Evolutionary conservation across 2,797 vertebrate species (phyloP).

Genomic region (Galago senegalensis): DNA sequence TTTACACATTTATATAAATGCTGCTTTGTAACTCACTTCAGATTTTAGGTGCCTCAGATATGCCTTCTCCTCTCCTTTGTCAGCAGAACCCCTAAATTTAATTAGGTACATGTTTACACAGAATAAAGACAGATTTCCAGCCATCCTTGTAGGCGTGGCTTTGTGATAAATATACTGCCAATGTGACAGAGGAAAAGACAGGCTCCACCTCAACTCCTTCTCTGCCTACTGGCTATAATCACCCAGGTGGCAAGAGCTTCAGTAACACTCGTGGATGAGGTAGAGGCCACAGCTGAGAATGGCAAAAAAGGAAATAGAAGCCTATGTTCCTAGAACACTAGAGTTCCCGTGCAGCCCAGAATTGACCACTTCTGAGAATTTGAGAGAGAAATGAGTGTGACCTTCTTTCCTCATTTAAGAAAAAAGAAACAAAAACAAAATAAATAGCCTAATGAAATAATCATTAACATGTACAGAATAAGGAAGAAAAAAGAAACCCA

Average conservation of each 20-base stretch:
- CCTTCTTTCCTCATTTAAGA: background rate
- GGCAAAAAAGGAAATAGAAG: background rate
- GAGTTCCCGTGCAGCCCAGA: slow-evolving; percentile 15
- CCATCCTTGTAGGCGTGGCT: background rate
- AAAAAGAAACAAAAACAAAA: background rate
- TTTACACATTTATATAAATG: slow-evolving; percentile 41
- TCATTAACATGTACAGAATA: slow-evolving; percentile 41
- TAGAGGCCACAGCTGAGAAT: background rate
- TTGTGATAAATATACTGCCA: background rate
- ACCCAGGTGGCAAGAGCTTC: background rate
- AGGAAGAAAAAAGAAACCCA: background rate
- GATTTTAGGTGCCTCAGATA: slow-evolving; percentile 20
- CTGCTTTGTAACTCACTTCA: slow-evolving; percentile 32
- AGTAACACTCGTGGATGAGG: background rate
- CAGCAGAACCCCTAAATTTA: slow-evolving; percentile 14
- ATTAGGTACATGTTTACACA: background rate
- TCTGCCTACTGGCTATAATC: slow-evolving; percentile 6
- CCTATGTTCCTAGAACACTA: slow-evolving; percentile 4
- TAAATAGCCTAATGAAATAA: slow-evolving; percentile 1
- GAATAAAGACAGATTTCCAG: background rate
- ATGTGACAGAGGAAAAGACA: background rate
- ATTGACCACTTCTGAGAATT: background rate
- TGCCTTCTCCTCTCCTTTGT: background rate
- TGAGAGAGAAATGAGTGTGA: background rate
- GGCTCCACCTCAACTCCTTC: background rate